Percentiles rank a stretch among this genome's conserved stretches.
Conservation (phyloP, 2,888 invertebrate species). For the Apoderus coryli region DNA sequence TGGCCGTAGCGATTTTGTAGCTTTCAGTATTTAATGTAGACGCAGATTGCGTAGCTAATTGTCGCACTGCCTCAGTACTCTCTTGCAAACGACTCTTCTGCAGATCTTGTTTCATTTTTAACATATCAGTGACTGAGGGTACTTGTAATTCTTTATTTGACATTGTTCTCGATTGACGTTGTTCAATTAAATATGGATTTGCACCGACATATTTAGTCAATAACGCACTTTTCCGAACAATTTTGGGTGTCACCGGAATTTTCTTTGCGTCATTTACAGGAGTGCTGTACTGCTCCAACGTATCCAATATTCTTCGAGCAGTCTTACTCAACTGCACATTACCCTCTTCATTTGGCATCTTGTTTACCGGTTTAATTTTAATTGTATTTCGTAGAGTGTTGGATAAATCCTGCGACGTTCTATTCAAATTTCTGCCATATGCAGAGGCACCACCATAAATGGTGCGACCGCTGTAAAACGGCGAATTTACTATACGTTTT, state of each 20-base stretch:
- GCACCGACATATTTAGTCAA: constrained; percentile 24
- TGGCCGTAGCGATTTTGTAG: constrained; percentile 20
- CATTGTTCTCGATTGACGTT: constrained; percentile 20
- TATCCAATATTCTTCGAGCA: constrained; percentile 61
- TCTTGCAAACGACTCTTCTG: constrained; percentile 42
- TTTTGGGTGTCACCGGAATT: constrained; percentile 43
- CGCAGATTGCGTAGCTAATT: constrained; percentile 42
- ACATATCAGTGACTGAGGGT: constrained; percentile 46
- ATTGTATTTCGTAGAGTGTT: constrained; percentile 25
- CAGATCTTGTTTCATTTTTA: constrained; percentile 36
- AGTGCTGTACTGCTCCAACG: constrained; percentile 69
- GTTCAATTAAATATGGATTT: constrained; percentile 26
- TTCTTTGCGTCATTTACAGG: constrained; percentile 66
- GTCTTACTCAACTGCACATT: constrained; percentile 49
- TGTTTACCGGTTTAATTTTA: constrained; percentile 35
- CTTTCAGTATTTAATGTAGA: constrained; percentile 27
- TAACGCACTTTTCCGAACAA: constrained; percentile 18
- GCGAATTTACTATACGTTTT: constrained; percentile 40
- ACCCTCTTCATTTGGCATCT: constrained; percentile 19
- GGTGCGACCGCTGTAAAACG: constrained; percentile 62
- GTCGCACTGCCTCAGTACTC: constrained; percentile 45
- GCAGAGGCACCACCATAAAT: constrained; percentile 61
- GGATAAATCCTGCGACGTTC: constrained; percentile 17
- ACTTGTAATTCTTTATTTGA: constrained; percentile 39
- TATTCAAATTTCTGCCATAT: constrained; percentile 30